Evolutionary conservation across 2,113 vertebrate species (phyloP).

Genomic region (Balaeniceps rex): DNA sequence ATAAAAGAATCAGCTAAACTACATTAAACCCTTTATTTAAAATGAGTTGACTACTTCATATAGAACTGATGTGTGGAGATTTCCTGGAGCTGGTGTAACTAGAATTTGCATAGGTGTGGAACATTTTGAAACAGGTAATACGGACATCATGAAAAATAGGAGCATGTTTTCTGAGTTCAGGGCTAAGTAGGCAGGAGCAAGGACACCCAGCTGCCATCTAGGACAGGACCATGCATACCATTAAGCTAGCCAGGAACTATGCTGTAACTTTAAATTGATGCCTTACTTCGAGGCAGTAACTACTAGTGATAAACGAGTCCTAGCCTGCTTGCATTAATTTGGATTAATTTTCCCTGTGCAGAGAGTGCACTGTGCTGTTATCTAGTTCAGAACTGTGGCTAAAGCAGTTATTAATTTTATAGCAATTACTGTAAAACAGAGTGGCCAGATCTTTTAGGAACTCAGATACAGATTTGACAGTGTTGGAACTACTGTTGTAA

Average conservation of each 20-base stretch:
- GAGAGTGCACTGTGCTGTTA: not conserved
- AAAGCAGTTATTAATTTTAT: constrained; percentile 19
- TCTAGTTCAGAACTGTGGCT: not conserved
- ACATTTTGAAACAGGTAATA: not conserved
- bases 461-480: not conserved
- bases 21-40: not conserved
- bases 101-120: not conserved
- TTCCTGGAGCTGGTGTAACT: not conserved
- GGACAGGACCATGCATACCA: not conserved
- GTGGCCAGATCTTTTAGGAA: not conserved
- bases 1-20: not conserved
- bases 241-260: not conserved
- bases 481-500: not conserved
- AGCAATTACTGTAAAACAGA: not conserved
- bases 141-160: not conserved
- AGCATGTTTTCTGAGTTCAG: not conserved
- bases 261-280: not conserved
- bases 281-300: not conserved
- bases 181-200: not conserved
- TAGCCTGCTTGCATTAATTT: constrained; percentile 3
- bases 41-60: not conserved
- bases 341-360: constrained; percentile 13
- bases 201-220: not conserved
- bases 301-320: not conserved
- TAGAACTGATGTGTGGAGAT: not conserved